These are phyloP conservation scores for Ophion obscuratus DNA, from an alignment of 2,888 invertebrate species.

Conservation along the genomic window DNA sequence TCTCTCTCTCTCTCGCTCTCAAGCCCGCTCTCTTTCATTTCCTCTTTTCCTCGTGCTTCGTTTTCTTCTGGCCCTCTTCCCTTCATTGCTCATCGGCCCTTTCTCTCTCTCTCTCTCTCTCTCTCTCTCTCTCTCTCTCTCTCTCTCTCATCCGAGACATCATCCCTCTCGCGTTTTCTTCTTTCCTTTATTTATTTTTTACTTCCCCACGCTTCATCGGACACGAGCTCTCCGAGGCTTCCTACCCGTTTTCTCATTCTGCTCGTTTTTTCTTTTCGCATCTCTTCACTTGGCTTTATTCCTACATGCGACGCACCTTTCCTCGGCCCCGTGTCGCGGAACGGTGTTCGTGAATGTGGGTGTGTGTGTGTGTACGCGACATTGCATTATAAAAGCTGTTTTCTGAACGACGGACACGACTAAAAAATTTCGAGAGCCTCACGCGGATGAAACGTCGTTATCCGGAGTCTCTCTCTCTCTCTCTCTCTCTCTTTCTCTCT, in stretches of 20 bases:
- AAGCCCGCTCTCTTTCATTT: no score
- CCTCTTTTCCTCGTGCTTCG: constrained; percentile 53
- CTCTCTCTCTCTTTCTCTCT: neutral
- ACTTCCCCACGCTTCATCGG: constrained; percentile 30
- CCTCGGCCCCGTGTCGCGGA: constrained; percentile 1
- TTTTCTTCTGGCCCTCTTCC: constrained; percentile 46
- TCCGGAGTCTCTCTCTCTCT: neutral
- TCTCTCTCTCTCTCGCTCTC: constrained; percentile 58
- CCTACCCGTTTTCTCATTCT: constrained; percentile 23
- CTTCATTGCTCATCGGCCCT: constrained; percentile 46
- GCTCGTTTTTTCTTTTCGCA: constrained; percentile 14
- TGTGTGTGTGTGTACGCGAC: neutral
- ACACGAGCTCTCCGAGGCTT: constrained; percentile 44
- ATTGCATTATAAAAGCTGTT: neutral
- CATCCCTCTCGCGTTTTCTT: constrained; percentile 33
- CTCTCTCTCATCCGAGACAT: constrained; percentile 45
- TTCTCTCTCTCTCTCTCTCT: no score
- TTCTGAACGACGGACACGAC: constrained; percentile 15
- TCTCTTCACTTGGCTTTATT: constrained; percentile 18
- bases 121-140: constrained; percentile 45
- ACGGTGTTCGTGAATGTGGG: neutral
- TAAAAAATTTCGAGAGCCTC: constrained; percentile 34
- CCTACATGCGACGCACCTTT: neutral
- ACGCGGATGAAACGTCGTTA: constrained; percentile 22
- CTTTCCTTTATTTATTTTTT: constrained; percentile 45